Conservation (phyloP, 2,888 invertebrate genomes). For the Synergus japonicus region DNA sequence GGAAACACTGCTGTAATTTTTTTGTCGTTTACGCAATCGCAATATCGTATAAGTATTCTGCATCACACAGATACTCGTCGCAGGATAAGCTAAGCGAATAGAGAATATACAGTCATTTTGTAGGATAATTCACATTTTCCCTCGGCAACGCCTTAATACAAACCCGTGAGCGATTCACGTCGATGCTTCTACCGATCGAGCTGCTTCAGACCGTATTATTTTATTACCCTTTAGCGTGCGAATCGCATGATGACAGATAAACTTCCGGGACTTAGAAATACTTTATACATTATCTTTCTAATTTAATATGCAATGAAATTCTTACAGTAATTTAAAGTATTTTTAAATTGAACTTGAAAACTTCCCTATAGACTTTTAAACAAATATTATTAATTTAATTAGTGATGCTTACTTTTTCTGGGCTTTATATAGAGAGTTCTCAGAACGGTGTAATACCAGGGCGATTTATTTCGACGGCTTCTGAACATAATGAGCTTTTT, state of each 20-base stretch:
- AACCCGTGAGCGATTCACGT: neutral
- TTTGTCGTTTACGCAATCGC: neutral
- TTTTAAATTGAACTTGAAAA: too few relatives aligned
- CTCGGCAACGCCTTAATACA: neutral
- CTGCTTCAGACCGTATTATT: neutral
- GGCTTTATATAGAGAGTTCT: neutral
- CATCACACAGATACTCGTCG: neutral
- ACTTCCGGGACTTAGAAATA: neutral
- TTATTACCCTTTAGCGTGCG: neutral
- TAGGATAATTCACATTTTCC: slow-evolving; percentile 20
- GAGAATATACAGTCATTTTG: slow-evolving; percentile 18
- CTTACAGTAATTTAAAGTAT: too few relatives aligned
- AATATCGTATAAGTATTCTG: neutral
- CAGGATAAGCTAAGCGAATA: neutral
- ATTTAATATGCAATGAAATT: neutral
- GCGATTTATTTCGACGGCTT: neutral
- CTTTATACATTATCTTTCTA: neutral
- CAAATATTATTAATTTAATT: neutral
- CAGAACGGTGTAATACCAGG: slow-evolving; percentile 25
- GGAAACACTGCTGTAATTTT: neutral
- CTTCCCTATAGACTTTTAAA: too few relatives aligned
- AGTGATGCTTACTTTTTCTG: neutral
- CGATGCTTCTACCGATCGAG: slow-evolving; percentile 10
- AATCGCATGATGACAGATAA: slow-evolving; percentile 1
- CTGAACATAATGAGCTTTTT: slow-evolving; percentile 35